Percentiles rank a stretch among this genome's conserved stretches.
phyloP scores from a whole-genome alignment of 1,140 invertebrate species.

The Myzus persicae region DNA sequence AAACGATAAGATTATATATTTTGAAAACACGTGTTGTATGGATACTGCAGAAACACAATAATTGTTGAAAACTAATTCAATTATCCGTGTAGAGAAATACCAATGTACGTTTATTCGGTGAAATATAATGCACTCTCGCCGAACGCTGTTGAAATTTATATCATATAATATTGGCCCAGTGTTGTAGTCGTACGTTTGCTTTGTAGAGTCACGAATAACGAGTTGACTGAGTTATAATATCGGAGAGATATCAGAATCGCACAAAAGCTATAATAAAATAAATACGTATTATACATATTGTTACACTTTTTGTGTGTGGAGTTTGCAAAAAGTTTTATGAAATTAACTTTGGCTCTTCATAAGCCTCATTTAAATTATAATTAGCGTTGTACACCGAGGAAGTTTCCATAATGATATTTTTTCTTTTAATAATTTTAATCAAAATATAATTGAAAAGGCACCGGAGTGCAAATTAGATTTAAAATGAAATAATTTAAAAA shows the following conservation, averaged over 20 bases:
- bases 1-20: not conserved
- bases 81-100: not conserved
- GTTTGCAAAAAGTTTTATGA: not conserved
- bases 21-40: slow-evolving; percentile 4
- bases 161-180: not conserved
- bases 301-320: not conserved
- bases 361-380: slow-evolving; percentile 4
- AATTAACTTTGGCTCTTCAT: not conserved
- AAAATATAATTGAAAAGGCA: slow-evolving; percentile 15
- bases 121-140: not conserved
- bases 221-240: not conserved
- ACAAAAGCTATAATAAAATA: not conserved
- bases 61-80: slow-evolving; percentile 8
- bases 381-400: not conserved
- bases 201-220: not conserved
- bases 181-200: not conserved
- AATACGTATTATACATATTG: not conserved
- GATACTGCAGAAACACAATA: not conserved
- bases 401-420: not conserved
- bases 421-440: slow-evolving; percentile 24
- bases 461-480: too few relatives aligned
- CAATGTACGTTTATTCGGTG: not conserved
- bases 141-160: not conserved
- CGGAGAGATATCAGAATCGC: not conserved
- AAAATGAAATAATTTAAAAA: not conserved